Evolutionary conservation across 2,797 vertebrate genomes (phyloP).

Genomic region (Diglossa cyanea): DNA sequence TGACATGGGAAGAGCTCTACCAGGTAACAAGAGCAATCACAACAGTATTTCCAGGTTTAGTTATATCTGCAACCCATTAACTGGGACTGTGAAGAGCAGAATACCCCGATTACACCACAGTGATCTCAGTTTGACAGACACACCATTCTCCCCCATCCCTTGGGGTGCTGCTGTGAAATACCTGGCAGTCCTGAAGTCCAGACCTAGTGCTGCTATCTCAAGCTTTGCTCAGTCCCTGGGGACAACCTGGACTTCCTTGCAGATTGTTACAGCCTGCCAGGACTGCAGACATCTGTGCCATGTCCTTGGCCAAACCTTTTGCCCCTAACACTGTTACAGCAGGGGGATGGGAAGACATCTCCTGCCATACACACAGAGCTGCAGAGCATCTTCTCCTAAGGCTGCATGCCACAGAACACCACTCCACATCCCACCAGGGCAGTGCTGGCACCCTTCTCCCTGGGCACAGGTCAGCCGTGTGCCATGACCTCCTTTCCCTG

Average conservation of each 20-base stretch:
- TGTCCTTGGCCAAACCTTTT: background rate
- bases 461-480: rapidly evolving
- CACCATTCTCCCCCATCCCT: rapidly evolving
- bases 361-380: background rate
- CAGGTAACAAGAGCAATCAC: background rate
- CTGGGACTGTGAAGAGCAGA: background rate
- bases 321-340: background rate
- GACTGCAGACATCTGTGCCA: background rate
- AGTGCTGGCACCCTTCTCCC: background rate
- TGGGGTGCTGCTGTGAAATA: background rate
- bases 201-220: background rate
- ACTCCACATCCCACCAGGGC: background rate
- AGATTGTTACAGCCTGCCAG: background rate
- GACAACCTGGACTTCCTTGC: background rate
- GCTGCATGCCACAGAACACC: background rate
- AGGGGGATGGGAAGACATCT: background rate
- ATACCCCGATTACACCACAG: background rate
- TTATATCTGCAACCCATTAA: background rate
- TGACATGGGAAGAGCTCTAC: background rate
- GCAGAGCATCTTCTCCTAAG: background rate
- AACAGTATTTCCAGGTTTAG: background rate
- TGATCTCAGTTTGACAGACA: background rate
- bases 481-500: background rate
- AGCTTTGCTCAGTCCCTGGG: background rate
- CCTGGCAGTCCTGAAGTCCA: background rate